A percentile compares a stretch with the other conserved stretches of the same genome.
phyloP scores from a whole-genome alignment of 2,888 invertebrate genomes.

The Cecidostiba fungosa region DNA sequence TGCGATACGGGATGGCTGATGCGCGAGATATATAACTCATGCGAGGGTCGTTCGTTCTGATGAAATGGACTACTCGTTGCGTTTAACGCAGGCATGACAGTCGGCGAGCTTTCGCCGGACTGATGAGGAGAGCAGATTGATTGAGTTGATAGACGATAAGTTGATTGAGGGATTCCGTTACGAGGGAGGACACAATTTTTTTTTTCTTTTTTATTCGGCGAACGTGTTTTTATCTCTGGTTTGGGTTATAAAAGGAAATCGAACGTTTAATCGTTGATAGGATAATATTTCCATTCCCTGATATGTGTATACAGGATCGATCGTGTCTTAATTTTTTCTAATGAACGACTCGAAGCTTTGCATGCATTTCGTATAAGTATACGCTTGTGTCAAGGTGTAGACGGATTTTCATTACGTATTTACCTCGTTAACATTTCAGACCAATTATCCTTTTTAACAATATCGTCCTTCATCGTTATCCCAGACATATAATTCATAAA shows the following conservation, averaged over 20 bases:
- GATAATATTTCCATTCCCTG: no score
- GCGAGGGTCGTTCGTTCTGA: background rate
- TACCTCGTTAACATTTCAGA: background rate
- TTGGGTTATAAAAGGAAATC: no score
- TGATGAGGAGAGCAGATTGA: conserved; percentile 2
- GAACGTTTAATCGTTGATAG: no score
- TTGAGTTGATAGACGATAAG: conserved; percentile 11
- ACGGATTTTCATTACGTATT: background rate
- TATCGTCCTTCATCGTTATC: background rate
- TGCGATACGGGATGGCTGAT: background rate
- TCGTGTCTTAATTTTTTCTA: background rate
- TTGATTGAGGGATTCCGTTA: background rate
- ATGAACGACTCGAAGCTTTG: no score
- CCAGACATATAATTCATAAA: background rate
- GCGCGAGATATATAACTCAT: background rate
- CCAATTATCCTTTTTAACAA: background rate
- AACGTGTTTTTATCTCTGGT: no score
- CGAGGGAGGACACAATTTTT: background rate
- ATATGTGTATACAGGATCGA: background rate
- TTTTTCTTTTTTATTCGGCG: no score
- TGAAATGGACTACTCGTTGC: conserved; percentile 6
- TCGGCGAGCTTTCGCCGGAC: background rate
- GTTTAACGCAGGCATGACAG: background rate
- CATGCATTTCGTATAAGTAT: no score
- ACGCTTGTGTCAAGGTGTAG: background rate